Percentiles rank a stretch among this genome's conserved stretches.
Evolutionary conservation across 2,888 invertebrate genomes (phyloP).

Genomic region (Apantesis nais): DNA sequence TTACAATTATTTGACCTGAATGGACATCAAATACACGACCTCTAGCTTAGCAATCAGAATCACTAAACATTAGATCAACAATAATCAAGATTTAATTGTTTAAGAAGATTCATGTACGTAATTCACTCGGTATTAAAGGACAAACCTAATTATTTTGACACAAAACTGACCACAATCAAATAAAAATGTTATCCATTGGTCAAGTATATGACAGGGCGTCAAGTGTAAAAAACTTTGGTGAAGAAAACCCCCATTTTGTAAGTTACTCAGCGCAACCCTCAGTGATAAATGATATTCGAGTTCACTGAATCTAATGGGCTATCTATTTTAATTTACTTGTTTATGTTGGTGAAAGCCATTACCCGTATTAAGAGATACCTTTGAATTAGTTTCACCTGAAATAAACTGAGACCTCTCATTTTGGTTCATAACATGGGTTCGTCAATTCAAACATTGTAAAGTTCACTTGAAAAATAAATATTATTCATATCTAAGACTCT

Average conservation of each 20-base stretch:
- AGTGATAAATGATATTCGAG: constrained; percentile 39
- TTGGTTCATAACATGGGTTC: too few relatives aligned
- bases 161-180: not conserved
- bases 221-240: constrained; percentile 25
- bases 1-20: too few relatives aligned
- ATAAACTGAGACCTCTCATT: not conserved
- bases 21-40: too few relatives aligned
- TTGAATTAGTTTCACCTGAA: not conserved
- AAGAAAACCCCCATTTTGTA: constrained; percentile 38
- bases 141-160: too few relatives aligned
- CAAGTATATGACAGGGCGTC: not conserved
- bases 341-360: not conserved
- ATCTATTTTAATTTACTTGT: constrained; percentile 42
- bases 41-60: too few relatives aligned
- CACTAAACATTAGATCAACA: too few relatives aligned
- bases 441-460: too few relatives aligned
- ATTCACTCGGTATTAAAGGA: too few relatives aligned
- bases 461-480: too few relatives aligned
- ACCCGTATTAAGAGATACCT: not conserved
- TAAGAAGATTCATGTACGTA: too few relatives aligned
- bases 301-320: constrained; percentile 29
- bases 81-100: too few relatives aligned
- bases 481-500: too few relatives aligned
- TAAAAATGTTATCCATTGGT: not conserved
- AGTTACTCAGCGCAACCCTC: constrained; percentile 25